Conservation (phyloP, 1,140 invertebrate species). For the Meloidogyne chitwoodi region DNA sequence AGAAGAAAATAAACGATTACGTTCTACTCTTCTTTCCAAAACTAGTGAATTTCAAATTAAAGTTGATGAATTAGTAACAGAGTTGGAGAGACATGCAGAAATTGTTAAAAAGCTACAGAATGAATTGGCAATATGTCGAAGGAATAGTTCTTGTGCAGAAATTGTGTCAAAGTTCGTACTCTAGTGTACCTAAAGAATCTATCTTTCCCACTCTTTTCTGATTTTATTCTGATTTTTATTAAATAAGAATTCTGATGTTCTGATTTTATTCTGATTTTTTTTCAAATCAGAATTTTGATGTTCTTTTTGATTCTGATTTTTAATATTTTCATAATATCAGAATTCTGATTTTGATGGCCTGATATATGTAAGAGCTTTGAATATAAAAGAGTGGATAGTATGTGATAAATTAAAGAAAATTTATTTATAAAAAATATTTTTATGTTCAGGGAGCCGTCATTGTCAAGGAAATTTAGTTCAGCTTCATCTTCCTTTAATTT, state of each 20-base stretch:
- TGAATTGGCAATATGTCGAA: constrained; percentile 24
- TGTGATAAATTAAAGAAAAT: no score
- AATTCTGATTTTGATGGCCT: no score
- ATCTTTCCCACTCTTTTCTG: no score
- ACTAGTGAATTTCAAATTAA: constrained; percentile 21
- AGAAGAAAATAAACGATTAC: constrained; percentile 36
- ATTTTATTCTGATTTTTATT: no score
- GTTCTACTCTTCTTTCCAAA: constrained; percentile 23
- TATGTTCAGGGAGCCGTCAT: background rate
- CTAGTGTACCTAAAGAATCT: background rate
- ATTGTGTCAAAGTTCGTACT: background rate
- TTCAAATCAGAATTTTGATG: no score
- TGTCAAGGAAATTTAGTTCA: background rate
- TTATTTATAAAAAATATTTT: no score
- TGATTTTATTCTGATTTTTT: no score
- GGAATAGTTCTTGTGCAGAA: background rate
- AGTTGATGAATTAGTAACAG: constrained; percentile 30
- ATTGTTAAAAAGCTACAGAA: constrained; percentile 33
- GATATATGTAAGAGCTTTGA: no score
- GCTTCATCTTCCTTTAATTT: background rate
- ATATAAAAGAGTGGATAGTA: no score
- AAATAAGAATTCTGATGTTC: no score
- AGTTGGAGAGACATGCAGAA: constrained; percentile 41
- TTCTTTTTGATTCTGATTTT: no score
- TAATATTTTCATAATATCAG: no score